Percentiles rank a stretch among this genome's conserved stretches.
phyloP scores from a whole-genome alignment of 2,113 vertebrate genomes.

The Lagopus muta region DNA sequence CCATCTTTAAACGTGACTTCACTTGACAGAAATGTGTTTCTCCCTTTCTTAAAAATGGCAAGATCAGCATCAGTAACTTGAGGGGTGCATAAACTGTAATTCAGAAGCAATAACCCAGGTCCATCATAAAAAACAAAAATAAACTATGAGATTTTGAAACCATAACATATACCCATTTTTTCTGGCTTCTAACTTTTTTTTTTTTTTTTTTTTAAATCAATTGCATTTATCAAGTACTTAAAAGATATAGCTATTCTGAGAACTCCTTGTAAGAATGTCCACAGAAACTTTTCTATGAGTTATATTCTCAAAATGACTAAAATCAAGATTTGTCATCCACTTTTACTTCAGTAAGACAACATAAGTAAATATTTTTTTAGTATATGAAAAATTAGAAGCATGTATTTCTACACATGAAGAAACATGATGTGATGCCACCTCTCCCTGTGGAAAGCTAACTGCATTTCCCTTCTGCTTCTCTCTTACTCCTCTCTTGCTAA shows the following conservation, averaged over 20 bases:
- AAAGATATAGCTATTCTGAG: neutral
- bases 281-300: neutral
- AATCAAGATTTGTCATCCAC: neutral
- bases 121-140: neutral
- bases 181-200: too few species aligned
- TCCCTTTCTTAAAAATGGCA: neutral
- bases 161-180: neutral
- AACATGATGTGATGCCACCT: neutral
- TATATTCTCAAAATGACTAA: neutral
- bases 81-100: neutral
- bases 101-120: neutral
- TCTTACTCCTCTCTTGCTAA: neutral
- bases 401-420: neutral
- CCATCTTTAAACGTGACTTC: conserved; percentile 11
- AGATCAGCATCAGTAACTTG: neutral
- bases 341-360: neutral
- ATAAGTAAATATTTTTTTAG: neutral
- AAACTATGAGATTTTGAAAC: neutral
- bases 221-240: neutral
- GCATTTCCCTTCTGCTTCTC: neutral
- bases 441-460: neutral
- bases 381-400: neutral
- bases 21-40: neutral
- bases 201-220: neutral
- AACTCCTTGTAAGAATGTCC: neutral